Evolutionary conservation across 2,113 vertebrate genomes (phyloP), one percentile per base, ranked within the genome.

Genomic region (Pelecanoides urinatrix): DNA sequence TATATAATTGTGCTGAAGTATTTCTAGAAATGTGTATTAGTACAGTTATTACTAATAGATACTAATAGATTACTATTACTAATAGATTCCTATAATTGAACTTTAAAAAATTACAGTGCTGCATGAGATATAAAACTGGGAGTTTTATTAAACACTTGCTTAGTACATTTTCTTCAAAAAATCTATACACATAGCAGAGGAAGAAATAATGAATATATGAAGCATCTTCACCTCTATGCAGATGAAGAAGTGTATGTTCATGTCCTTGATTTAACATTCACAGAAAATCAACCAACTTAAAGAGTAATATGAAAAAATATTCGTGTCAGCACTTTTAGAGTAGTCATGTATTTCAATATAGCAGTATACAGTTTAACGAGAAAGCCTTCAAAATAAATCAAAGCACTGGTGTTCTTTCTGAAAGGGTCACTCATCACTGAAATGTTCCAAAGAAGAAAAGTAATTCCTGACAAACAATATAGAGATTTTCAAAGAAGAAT

Each of bases 231-330:
- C 97, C 93, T 98, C 77, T 88, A 79, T 97, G 95, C 74, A 95
- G 93, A 97, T 91, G 93, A 97, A 86, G 83, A 90, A 96, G 44
- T 82, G 8, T 49, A 76, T 66, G 40, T 27, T 83, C 77, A 75
- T 85, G 94, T 80, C 97, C 97, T 98, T 98, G 95, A 97, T 96
- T 96, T 97, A 96, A 95, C 97, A 97, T 97, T 98, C 93, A 96
- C 72, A 97, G 86, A 96, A 97, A 97, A 97, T 86, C 95, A 98
- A 91, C 66, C 42, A 93, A 95, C 90, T 97, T 97, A 96, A 97
- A 97, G 68, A 95, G 65, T 88, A 95, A 94, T 95, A 92, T 71
- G 70, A 92, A 95, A 92, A 97, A 96, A 96, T 73, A 83, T 77
- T 75, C 80, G 44, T 94, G 92, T 98, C 97, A 98, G 97, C 97